phyloP scores from a whole-genome alignment of 2,113 vertebrate species.

The Desmodus rotundus region DNA sequence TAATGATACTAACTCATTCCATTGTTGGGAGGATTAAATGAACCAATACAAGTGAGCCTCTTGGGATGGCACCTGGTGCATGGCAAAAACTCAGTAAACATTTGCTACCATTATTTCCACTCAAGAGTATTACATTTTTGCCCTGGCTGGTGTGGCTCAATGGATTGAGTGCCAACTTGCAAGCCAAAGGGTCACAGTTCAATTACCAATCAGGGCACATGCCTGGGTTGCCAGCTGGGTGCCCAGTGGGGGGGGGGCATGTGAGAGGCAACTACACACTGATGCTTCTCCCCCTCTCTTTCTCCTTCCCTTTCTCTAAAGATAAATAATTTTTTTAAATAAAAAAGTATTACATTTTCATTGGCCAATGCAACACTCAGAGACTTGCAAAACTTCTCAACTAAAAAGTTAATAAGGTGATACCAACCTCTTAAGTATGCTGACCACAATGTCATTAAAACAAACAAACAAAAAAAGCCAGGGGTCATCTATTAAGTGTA shows the following conservation, averaged over 20 bases:
- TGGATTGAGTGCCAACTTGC: too few relatives aligned
- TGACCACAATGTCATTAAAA: background rate
- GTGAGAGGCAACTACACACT: too few relatives aligned
- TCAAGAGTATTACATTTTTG: background rate
- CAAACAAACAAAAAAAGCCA: background rate
- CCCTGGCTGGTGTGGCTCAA: too few relatives aligned
- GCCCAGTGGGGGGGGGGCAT: too few relatives aligned
- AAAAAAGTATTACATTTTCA: background rate
- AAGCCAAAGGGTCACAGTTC: too few relatives aligned
- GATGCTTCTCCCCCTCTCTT: too few relatives aligned
- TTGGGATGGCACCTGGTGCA: background rate
- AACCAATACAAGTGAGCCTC: background rate
- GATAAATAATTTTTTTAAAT: too few relatives aligned
- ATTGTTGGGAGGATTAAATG: background rate
- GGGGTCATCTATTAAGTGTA: background rate
- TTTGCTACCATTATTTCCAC: background rate
- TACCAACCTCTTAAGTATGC: background rate
- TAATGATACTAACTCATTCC: background rate
- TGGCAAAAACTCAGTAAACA: background rate
- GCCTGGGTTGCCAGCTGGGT: too few relatives aligned
- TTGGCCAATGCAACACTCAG: background rate
- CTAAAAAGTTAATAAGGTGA: background rate
- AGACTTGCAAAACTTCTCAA: background rate
- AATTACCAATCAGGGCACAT: too few relatives aligned
- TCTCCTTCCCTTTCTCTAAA: too few relatives aligned